phyloP scores from a whole-genome alignment of 2,888 invertebrate genomes.

The Tipula helvola region DNA sequence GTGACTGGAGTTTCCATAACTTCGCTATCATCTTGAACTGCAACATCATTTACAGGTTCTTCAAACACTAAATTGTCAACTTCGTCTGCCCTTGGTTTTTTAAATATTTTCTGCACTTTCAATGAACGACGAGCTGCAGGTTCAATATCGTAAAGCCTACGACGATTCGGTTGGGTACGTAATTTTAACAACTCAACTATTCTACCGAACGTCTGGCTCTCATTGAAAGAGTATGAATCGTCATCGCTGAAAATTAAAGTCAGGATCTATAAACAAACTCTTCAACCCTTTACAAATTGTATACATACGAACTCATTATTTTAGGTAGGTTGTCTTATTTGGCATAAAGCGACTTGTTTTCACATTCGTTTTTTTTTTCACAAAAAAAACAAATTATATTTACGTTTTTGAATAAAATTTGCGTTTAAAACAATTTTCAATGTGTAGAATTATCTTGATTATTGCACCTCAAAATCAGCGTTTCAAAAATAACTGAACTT shows the following conservation, averaged over 20 bases:
- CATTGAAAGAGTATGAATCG: background rate
- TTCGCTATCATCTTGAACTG: background rate
- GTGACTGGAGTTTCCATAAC: background rate
- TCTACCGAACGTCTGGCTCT: background rate
- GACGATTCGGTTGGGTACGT: background rate
- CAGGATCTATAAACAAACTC: background rate
- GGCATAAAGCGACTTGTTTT: background rate
- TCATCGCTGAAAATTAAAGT: background rate
- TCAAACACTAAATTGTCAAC: background rate
- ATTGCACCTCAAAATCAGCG: too few relatives aligned
- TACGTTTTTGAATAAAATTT: background rate
- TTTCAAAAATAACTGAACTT: too few relatives aligned
- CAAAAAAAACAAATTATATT: background rate
- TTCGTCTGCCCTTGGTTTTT: background rate
- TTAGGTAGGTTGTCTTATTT: background rate
- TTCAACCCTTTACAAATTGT: background rate
- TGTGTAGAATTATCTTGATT: background rate
- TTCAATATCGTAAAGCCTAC: background rate
- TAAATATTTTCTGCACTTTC: background rate
- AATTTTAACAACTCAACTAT: background rate
- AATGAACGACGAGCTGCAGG: background rate
- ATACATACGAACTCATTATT: background rate
- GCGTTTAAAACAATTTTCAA: background rate
- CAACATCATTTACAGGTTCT: background rate
- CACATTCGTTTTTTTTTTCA: background rate